These are phyloP conservation scores for Antechinus stuartii DNA, from an alignment of 2,113 vertebrate species.

Conservation along the genomic window DNA sequence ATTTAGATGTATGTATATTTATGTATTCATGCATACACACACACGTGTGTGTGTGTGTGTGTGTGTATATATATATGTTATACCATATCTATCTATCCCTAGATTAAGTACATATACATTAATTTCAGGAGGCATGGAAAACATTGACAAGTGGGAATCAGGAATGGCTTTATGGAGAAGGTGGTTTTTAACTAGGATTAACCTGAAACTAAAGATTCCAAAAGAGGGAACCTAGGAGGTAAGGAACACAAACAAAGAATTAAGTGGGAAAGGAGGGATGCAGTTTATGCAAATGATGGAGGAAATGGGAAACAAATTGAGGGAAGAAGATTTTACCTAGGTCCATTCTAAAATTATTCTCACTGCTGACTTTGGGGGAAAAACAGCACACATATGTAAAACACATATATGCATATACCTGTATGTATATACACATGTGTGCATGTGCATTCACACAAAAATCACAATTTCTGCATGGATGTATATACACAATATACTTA, in stretches of 20 bases:
- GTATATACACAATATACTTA: not conserved
- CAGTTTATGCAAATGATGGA: not conserved
- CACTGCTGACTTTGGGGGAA: not conserved
- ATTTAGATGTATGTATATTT: not conserved
- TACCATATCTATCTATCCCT: not conserved
- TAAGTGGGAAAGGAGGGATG: accelerated
- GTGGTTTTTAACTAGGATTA: not conserved
- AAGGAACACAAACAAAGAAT: not conserved
- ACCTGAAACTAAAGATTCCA: not conserved
- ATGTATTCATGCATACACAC: too few species aligned
- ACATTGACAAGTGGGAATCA: not conserved
- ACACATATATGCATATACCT: not conserved
- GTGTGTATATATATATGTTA: not conserved
- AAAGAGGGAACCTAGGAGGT: not conserved
- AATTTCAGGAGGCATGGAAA: not conserved
- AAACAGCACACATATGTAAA: not conserved
- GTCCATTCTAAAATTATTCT: not conserved
- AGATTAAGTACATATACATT: not conserved
- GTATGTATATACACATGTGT: not conserved
- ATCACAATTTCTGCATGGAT: too few species aligned
- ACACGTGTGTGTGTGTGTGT: not conserved
- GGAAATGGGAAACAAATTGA: not conserved
- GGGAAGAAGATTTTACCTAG: not conserved
- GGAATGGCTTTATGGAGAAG: not conserved
- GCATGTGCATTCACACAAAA: not conserved